A percentile compares a stretch with the other conserved stretches of the same genome.
These are phyloP conservation scores for Phylloscopus collybita DNA, from an alignment of 2,797 vertebrate genomes.

Conservation along the genomic window DNA sequence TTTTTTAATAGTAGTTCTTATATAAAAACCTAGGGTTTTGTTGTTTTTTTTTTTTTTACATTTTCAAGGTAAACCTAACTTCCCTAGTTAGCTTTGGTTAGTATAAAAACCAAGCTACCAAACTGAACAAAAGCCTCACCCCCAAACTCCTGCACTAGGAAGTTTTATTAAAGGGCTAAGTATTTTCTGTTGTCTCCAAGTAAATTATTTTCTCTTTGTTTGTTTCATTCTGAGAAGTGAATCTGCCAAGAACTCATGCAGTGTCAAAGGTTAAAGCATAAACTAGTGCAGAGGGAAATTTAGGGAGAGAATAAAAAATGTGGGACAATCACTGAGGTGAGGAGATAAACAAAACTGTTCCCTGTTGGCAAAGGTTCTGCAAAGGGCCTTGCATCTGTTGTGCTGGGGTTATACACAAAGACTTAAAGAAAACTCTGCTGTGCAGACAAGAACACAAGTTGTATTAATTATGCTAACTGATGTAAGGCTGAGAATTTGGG, in stretches of 20 bases:
- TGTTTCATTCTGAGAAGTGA: slow-evolving; percentile 12
- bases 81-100: neutral
- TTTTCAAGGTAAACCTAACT: neutral
- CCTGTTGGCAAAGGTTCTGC: neutral
- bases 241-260: neutral
- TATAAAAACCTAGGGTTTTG: neutral
- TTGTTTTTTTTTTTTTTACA: neutral
- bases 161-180: neutral
- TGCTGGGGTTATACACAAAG: neutral
- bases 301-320: neutral
- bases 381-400: neutral
- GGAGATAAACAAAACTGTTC: neutral
- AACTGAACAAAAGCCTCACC: neutral
- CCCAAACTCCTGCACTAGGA: neutral
- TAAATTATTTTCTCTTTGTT: slow-evolving; percentile 35
- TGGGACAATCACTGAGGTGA: neutral
- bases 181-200: neutral
- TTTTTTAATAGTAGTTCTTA: neutral
- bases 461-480: neutral
- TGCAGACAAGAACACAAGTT: neutral
- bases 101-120: neutral
- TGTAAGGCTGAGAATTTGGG: neutral
- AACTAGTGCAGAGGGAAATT: neutral
- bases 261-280: neutral
- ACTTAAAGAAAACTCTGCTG: neutral